These are phyloP conservation scores for Mantis religiosa DNA, from an alignment of 2,888 invertebrate genomes.

Conservation along the genomic window DNA sequence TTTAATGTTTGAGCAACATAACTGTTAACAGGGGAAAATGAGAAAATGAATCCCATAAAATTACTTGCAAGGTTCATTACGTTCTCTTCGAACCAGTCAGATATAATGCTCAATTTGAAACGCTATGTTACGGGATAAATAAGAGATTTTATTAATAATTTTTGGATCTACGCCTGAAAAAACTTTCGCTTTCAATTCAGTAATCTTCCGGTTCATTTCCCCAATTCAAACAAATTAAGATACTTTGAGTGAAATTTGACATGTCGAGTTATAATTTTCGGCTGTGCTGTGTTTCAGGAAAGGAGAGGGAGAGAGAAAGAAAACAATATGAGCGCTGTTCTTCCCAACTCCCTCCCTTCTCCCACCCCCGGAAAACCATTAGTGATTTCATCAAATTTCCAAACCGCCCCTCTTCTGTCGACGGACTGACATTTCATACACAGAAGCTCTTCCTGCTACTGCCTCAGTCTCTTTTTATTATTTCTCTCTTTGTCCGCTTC, in stretches of 20 bases:
- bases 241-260: neutral
- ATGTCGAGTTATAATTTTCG: neutral
- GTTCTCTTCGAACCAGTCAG: too few species aligned
- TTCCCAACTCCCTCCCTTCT: neutral
- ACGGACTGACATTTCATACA: constrained; percentile 13
- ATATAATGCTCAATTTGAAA: too few species aligned
- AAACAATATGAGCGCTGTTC: neutral
- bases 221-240: neutral
- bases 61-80: too few species aligned
- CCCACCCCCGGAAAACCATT: constrained; percentile 10
- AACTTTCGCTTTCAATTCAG: neutral
- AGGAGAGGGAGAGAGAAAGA: neutral
- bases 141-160: neutral
- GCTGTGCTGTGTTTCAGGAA: neutral
- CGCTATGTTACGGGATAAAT: neutral
- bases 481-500: constrained; percentile 12
- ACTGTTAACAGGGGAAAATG: too few species aligned
- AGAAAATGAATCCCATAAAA: too few species aligned
- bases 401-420: neutral
- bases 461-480: constrained; percentile 7
- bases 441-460: neutral
- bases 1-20: too few species aligned
- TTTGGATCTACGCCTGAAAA: neutral
- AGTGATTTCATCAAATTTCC: constrained; percentile 25
- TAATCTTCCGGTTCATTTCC: neutral